A percentile compares a stretch with the other conserved stretches of the same genome.
phyloP scores from a whole-genome alignment of 2,888 invertebrate genomes.

The Volucella zonaria region DNA sequence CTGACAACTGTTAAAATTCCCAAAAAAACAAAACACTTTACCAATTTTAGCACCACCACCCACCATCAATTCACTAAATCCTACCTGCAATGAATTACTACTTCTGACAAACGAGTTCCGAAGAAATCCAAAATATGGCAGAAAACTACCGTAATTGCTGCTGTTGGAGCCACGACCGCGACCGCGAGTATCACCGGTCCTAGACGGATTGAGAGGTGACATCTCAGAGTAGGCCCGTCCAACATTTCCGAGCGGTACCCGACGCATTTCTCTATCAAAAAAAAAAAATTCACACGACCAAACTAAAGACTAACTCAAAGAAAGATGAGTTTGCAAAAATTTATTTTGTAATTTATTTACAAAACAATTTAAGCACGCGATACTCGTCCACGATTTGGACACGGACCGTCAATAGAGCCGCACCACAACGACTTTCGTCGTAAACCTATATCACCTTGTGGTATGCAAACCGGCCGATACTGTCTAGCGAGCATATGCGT shows the following conservation, averaged over 20 bases:
- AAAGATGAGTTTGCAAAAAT: conserved; percentile 25
- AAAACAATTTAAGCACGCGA: conserved; percentile 11
- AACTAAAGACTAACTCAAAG: conserved; percentile 40
- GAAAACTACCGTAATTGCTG: conserved; percentile 80
- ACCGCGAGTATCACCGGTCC: conserved; percentile 61
- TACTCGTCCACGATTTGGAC: conserved; percentile 20
- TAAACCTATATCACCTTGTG: conserved; percentile 8
- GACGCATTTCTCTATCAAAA: conserved; percentile 75
- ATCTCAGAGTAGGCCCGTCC: conserved; percentile 81
- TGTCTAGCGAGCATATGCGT: background rate
- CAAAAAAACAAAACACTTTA: background rate
- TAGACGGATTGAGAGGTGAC: conserved; percentile 81
- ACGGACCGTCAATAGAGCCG: background rate
- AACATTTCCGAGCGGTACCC: conserved; percentile 77
- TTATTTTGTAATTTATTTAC: background rate
- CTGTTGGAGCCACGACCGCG: conserved; percentile 73
- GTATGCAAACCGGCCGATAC: background rate
- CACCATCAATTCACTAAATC: background rate
- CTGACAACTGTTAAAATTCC: conserved; percentile 18
- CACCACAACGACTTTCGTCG: background rate
- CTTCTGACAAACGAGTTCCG: conserved; percentile 78
- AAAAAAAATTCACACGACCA: conserved; percentile 40
- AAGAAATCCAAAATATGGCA: conserved; percentile 80
- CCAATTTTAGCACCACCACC: too few relatives aligned
- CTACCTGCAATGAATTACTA: conserved; percentile 80